A percentile compares a stretch with the other conserved stretches of the same genome.
These are phyloP conservation scores for Crax fasciolata DNA, from an alignment of 2,797 vertebrate species.

Conservation along the genomic window DNA sequence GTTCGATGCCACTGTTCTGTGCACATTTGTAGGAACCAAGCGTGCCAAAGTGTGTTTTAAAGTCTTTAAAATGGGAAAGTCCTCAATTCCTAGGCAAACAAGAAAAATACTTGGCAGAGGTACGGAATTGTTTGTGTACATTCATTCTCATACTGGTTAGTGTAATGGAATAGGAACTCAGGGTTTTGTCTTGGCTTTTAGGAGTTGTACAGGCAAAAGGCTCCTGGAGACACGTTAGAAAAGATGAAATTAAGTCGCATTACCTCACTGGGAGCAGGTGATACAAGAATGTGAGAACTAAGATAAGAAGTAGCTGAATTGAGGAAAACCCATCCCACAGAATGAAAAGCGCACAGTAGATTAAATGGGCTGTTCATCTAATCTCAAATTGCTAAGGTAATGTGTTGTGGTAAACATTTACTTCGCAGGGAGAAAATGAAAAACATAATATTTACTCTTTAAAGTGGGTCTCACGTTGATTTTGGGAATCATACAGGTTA, in stretches of 20 bases:
- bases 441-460: background rate
- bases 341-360: conserved; percentile 27
- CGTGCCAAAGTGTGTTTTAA: background rate
- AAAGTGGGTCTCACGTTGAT: background rate
- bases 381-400: background rate
- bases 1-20: background rate
- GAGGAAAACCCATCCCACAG: background rate
- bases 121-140: background rate
- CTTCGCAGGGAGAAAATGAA: conserved; percentile 14
- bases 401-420: background rate
- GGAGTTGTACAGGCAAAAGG: background rate
- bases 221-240: background rate
- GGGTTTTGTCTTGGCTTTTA: background rate
- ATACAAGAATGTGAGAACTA: background rate
- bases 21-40: background rate
- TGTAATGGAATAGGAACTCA: background rate
- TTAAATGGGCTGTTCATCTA: background rate
- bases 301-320: conserved; percentile 33
- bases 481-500: background rate
- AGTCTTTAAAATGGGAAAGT: background rate
- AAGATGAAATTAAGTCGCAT: background rate
- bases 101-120: background rate
- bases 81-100: background rate
- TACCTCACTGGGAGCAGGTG: background rate
- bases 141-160: background rate